Conservation (phyloP, 2,113 vertebrate species). For the Periophthalmus modestus region DNA sequence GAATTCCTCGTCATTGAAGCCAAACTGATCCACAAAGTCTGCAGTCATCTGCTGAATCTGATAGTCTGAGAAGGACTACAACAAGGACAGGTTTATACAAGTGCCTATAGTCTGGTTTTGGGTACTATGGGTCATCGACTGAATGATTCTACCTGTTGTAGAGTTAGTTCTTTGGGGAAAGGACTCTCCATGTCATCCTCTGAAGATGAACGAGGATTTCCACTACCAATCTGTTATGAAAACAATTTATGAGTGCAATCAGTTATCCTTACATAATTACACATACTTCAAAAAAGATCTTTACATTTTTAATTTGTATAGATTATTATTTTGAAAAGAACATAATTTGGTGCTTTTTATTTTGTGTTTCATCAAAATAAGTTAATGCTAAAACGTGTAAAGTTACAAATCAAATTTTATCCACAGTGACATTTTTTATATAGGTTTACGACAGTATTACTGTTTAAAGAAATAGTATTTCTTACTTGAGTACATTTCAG, state of each 20-base stretch:
- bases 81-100: slow-evolving; percentile 11
- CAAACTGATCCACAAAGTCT: slow-evolving; percentile 96
- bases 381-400: too few species aligned
- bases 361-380: too few species aligned
- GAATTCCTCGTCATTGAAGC: slow-evolving; percentile 97
- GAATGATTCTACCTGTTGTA: slow-evolving; percentile 85
- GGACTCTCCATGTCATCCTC: slow-evolving; percentile 93
- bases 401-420: too few species aligned
- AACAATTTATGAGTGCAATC: background rate
- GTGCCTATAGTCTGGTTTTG: background rate
- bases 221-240: slow-evolving; percentile 83
- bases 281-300: too few species aligned
- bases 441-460: too few species aligned
- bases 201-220: slow-evolving; percentile 90
- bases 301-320: too few species aligned
- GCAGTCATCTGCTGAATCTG: slow-evolving; percentile 99
- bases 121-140: background rate
- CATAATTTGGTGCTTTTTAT: too few species aligned
- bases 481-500: too few species aligned
- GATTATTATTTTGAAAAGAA: too few species aligned
- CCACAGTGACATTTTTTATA: too few species aligned
- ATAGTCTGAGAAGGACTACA: slow-evolving; percentile 96
- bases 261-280: background rate
- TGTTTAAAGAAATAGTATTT: too few species aligned
- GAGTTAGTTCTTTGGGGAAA: slow-evolving; percentile 92